These are phyloP conservation scores for Ibycter americanus DNA, from an alignment of 2,797 vertebrate genomes.

Conservation along the genomic window DNA sequence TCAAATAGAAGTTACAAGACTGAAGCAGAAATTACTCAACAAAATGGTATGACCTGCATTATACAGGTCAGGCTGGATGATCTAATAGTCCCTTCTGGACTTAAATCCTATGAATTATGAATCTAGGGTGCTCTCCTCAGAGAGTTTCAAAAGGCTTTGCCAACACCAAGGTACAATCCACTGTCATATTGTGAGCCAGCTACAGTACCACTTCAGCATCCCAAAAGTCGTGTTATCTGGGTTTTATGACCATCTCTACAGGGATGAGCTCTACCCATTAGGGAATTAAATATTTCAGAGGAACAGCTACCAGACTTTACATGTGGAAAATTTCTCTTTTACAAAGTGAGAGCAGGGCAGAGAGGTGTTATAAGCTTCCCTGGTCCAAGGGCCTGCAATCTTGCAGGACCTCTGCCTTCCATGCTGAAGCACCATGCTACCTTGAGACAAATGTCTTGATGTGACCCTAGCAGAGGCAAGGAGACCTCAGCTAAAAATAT, in stretches of 20 bases:
- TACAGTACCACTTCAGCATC: background rate
- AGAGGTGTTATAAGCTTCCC: background rate
- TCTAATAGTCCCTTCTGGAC: background rate
- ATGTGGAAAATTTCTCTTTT: background rate
- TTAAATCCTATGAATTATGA: conserved; percentile 13
- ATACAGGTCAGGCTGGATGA: background rate
- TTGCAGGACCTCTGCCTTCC: background rate
- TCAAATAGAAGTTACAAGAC: background rate
- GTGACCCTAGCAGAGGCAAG: background rate
- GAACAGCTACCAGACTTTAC: background rate
- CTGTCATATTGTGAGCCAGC: background rate
- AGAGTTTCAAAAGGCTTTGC: background rate
- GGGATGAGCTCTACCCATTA: background rate
- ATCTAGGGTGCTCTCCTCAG: background rate
- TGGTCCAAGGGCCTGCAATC: background rate
- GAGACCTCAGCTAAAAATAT: background rate
- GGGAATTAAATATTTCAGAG: background rate
- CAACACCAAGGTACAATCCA: background rate
- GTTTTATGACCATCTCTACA: background rate
- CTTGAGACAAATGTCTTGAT: background rate
- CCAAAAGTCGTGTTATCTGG: background rate
- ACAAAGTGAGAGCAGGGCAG: background rate
- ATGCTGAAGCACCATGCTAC: background rate
- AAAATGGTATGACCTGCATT: background rate
- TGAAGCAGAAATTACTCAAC: conserved; percentile 13